Percentiles rank a stretch among this genome's conserved stretches.
Evolutionary conservation across 2,888 invertebrate species (phyloP).

Genomic region (Papilio demoleus): DNA sequence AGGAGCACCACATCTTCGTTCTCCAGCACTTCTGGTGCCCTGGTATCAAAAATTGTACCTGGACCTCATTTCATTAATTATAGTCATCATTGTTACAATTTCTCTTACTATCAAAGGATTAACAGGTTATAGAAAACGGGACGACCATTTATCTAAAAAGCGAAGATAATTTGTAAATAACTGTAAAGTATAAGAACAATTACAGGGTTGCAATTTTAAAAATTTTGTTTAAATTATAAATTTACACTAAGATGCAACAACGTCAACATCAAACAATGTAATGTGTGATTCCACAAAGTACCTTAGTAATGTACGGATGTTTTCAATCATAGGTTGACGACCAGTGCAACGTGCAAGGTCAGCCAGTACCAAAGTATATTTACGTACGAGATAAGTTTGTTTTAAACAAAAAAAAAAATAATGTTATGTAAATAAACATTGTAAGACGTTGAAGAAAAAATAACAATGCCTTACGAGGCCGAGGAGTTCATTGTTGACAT

Average conservation of each 20-base stretch:
- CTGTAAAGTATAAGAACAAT: not conserved
- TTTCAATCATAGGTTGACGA: not conserved
- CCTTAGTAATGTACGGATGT: not conserved
- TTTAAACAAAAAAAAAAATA: not conserved
- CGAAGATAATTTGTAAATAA: not conserved
- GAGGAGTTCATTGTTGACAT: too few relatives aligned
- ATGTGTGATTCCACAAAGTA: too few relatives aligned
- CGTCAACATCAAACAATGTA: too few relatives aligned
- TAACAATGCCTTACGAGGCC: too few relatives aligned
- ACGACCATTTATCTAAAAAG: constrained; percentile 18
- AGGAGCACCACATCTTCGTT: constrained; percentile 59
- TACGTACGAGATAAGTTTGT: not conserved
- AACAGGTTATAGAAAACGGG: not conserved
- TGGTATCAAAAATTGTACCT: constrained; percentile 60
- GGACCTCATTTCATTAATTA: constrained; percentile 47
- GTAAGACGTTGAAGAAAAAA: too few relatives aligned
- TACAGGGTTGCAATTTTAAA: constrained; percentile 71
- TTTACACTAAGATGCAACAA: too few relatives aligned
- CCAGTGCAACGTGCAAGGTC: not conserved
- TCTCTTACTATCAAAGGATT: constrained; percentile 2
- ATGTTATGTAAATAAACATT: too few relatives aligned
- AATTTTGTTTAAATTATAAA: not conserved
- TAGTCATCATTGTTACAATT: constrained; percentile 15
- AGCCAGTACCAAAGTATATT: not conserved
- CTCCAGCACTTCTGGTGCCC: constrained; percentile 53